These are phyloP conservation scores for Tethea ocularis DNA, from an alignment of 2,888 invertebrate genomes.

Conservation along the genomic window DNA sequence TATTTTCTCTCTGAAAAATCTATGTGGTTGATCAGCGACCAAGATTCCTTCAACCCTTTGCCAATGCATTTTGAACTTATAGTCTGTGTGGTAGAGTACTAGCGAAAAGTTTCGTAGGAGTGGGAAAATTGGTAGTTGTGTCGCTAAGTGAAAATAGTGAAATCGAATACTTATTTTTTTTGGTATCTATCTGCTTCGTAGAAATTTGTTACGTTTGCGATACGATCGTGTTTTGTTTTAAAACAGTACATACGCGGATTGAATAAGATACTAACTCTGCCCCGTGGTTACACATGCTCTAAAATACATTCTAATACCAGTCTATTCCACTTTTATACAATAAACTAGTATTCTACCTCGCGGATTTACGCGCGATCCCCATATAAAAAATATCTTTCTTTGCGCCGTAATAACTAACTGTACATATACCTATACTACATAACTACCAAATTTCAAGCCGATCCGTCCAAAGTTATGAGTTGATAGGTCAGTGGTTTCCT, in stretches of 20 bases:
- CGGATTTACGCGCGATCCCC: too few species aligned
- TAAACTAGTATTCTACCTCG: too few species aligned
- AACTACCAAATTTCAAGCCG: too few species aligned
- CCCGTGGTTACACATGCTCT: too few species aligned
- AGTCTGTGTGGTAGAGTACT: background rate
- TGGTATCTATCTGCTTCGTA: conserved; percentile 18
- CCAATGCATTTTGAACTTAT: background rate
- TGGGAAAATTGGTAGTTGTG: conserved; percentile 17
- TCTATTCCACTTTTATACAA: too few species aligned
- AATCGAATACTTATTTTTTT: conserved; percentile 46
- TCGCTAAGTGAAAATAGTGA: conserved; percentile 47
- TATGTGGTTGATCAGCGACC: conserved; percentile 37
- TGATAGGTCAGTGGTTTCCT: too few species aligned
- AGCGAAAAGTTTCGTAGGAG: conserved; percentile 6
- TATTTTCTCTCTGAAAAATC: conserved; percentile 48
- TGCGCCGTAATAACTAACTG: too few species aligned
- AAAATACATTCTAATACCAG: too few species aligned
- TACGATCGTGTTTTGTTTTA: conserved; percentile 21
- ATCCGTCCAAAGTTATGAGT: too few species aligned
- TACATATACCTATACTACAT: too few species aligned
- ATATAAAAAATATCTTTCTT: too few species aligned
- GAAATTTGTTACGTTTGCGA: conserved; percentile 21
- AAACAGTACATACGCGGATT: conserved; percentile 6
- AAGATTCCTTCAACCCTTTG: conserved; percentile 19
- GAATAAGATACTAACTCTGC: too few species aligned